Percentiles rank a stretch among this genome's conserved stretches.
Conservation (phyloP, 2,113 vertebrate species). For the Atlantisia rogersi region DNA sequence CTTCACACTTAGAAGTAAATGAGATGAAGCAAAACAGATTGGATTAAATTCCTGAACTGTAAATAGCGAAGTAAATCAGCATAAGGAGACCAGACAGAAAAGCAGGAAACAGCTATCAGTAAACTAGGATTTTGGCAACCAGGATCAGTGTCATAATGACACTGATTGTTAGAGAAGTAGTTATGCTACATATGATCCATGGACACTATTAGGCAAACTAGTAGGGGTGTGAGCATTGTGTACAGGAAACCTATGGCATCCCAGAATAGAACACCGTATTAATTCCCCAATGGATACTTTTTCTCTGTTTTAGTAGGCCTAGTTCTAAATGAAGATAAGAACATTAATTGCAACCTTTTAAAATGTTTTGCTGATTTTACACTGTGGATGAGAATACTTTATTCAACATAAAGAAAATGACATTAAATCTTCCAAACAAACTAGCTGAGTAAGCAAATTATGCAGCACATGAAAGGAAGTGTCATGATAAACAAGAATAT, state of each 20-base stretch:
- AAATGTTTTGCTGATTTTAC: neutral
- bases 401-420: neutral
- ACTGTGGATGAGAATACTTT: neutral
- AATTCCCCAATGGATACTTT: neutral
- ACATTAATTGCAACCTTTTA: neutral
- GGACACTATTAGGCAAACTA: too few relatives aligned
- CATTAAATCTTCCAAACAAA: neutral
- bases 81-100: neutral
- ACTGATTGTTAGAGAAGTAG: neutral
- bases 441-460: neutral
- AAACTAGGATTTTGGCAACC: neutral
- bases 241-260: neutral
- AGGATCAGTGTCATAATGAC: neutral
- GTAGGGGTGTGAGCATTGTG: neutral
- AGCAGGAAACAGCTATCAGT: neutral
- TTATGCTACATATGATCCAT: neutral
- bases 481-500: conserved; percentile 7
- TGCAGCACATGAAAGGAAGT: neutral
- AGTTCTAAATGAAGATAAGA: neutral
- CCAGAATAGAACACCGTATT: neutral
- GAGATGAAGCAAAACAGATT: neutral
- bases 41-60: neutral
- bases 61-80: neutral
- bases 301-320: neutral
- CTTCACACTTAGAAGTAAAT: neutral